Evolutionary conservation across 37 sponge, comb jelly and placozoan species (phyloP), one percentile per base, ranked within the genome.

Genomic region (Axinella damicornis): DNA sequence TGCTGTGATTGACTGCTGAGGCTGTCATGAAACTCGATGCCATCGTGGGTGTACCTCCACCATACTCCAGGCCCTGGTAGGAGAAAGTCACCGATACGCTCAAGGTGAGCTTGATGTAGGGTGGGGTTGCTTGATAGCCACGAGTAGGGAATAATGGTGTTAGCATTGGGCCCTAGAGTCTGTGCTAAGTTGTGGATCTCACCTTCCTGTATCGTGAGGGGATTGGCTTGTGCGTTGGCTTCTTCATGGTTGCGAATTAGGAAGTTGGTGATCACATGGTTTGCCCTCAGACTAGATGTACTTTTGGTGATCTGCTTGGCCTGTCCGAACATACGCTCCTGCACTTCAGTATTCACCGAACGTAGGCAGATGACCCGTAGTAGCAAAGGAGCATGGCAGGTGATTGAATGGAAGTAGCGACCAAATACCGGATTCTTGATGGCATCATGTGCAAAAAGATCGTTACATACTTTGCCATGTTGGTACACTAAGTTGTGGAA

Each of bases 241-340:
- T 46, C 46, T 46, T 46, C 46, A 9, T 46, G 46, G 6, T 12
- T 46, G 4, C 46, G 46, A 46, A 46, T 46, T 9, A 46, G 38
- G 32, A 76, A 64, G 60, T 78, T 78, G 37, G 27, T 63, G 24
- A 78, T 76, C 6, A 78, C n/a, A 25, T 78, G 65, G 46, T 58
- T 64, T 2, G 78, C 19, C 12, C 30, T 39, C 20, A 64, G 32
- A 35, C 18, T 40, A n/a, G 78, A 77, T 32, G 79, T 79, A 54
- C 67, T 39, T 46, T 62, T 64, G 22, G 79, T 79, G 11, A 79
- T 79, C 24, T 52, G 56, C 25, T 79, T 79, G 30, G 40, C 36
- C 31, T 79, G 79, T 5, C 67, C 53, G 46, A 79, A 79, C 53
- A 79, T 37, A 25, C 79, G 41, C 66, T 79, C 79, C 40, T 79